Conservation (phyloP, 2,888 invertebrate genomes). For the Drosophila atripex region DNA sequence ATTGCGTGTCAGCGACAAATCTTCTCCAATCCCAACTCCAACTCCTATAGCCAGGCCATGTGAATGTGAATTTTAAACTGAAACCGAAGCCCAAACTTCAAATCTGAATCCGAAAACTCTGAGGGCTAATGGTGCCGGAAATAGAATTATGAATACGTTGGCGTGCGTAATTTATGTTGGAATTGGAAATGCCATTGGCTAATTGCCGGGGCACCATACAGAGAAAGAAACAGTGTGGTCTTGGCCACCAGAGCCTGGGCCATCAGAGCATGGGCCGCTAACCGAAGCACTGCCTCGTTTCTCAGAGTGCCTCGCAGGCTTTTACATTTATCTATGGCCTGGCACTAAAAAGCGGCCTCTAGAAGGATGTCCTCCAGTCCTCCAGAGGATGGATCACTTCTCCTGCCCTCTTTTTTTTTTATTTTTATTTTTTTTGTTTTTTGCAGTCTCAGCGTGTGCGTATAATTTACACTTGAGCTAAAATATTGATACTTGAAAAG, state of each 20-base stretch:
- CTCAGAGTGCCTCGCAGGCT: slow-evolving; percentile 42
- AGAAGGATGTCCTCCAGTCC: neutral
- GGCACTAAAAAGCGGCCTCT: slow-evolving; percentile 65
- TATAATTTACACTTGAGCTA: slow-evolving; percentile 82
- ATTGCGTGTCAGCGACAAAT: slow-evolving; percentile 76
- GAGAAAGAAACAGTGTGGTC: too few relatives aligned
- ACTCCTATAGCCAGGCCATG: slow-evolving; percentile 16
- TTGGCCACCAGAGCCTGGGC: too few relatives aligned
- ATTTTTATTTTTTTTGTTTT: neutral
- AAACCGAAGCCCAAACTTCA: neutral
- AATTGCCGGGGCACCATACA: slow-evolving; percentile 20
- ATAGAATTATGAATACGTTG: slow-evolving; percentile 79
- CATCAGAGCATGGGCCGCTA: too few relatives aligned
- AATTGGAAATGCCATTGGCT: slow-evolving; percentile 58
- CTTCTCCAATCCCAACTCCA: slow-evolving; percentile 38
- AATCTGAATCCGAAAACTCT: slow-evolving; percentile 1
- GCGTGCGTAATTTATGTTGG: slow-evolving; percentile 78
- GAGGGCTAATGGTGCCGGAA: slow-evolving; percentile 74
- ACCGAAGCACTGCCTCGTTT: too few relatives aligned
- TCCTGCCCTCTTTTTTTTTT: neutral
- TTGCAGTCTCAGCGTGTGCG: slow-evolving; percentile 47
- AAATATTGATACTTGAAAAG: slow-evolving; percentile 83
- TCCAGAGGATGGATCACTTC: slow-evolving; percentile 25
- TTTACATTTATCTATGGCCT: slow-evolving; percentile 77
- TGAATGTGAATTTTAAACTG: slow-evolving; percentile 13